phyloP scores from a whole-genome alignment of 1,140 invertebrate genomes.

The Drosophila paulistorum region DNA sequence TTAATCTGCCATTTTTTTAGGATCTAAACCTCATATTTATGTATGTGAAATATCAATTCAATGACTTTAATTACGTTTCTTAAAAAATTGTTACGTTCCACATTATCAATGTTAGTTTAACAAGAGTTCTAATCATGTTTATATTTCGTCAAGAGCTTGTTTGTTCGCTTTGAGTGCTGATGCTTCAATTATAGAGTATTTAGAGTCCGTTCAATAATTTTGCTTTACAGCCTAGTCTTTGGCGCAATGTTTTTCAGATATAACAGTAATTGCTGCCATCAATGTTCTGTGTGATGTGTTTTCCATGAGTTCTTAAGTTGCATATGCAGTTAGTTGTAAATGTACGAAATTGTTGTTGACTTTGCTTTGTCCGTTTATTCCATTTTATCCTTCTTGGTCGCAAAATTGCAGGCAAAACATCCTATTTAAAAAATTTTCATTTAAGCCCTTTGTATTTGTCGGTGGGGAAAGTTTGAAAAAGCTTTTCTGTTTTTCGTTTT shows the following conservation, averaged over 20 bases:
- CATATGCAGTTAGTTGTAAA: conserved; percentile 12
- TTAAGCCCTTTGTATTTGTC: conserved; percentile 17
- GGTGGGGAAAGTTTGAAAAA: conserved; percentile 57
- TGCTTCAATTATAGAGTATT: conserved; percentile 1
- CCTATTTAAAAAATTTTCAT: conserved; percentile 39
- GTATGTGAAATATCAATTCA: too few species aligned
- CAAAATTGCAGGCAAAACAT: conserved; percentile 39
- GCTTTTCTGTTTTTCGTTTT: conserved; percentile 49
- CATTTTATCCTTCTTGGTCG: not conserved
- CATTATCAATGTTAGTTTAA: too few species aligned
- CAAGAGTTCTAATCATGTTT: too few species aligned
- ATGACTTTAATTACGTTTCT: too few species aligned
- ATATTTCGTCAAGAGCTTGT: too few species aligned
- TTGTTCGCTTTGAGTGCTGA: too few species aligned
- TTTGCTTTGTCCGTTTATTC: conserved; percentile 18
- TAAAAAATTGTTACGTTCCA: too few species aligned
- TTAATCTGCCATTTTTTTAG: too few species aligned
- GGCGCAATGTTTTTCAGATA: conserved; percentile 38
- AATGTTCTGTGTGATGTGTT: conserved; percentile 2
- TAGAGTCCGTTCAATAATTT: not conserved
- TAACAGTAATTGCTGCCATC: conserved; percentile 59
- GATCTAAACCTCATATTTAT: too few species aligned
- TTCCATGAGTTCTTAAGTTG: conserved; percentile 37
- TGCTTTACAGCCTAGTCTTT: conserved; percentile 1
- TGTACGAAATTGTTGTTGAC: conserved; percentile 35